Evolutionary conservation across 1,140 invertebrate genomes (phyloP).

Genomic region (Meteorus sp.): DNA sequence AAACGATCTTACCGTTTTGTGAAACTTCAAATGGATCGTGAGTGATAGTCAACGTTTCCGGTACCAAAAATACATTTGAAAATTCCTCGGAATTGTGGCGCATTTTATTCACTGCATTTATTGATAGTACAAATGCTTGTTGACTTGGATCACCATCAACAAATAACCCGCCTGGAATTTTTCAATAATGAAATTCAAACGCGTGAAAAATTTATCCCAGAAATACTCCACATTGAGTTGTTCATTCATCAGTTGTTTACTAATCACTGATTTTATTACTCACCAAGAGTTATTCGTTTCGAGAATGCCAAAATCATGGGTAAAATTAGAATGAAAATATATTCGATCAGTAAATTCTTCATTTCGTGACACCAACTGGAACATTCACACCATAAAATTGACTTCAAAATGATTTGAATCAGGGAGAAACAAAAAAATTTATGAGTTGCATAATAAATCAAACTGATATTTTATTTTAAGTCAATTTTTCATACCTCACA

Average conservation of each 20-base stretch:
- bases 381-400: no score
- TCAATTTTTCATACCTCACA: no score
- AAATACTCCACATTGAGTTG: not conserved
- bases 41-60: slow-evolving; percentile 3
- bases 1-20: slow-evolving; percentile 12
- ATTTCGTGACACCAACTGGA: no score
- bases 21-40: slow-evolving; percentile 26
- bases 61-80: slow-evolving; percentile 20
- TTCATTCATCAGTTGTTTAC: no score
- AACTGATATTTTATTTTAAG: no score
- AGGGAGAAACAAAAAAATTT: no score
- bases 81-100: slow-evolving; percentile 21
- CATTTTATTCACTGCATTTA: slow-evolving; percentile 24
- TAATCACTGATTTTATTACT: not conserved
- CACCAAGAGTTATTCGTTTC: not conserved
- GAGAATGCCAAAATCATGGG: not conserved
- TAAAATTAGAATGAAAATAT: not conserved
- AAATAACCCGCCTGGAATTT: slow-evolving; percentile 28
- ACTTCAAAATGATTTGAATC: no score
- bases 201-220: not conserved
- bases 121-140: slow-evolving; percentile 22
- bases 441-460: no score
- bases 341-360: not conserved
- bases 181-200: not conserved
- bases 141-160: slow-evolving; percentile 20